Evolutionary conservation across 2,888 invertebrate genomes (phyloP), one percentile per base, ranked within the genome.

Genomic region (Scaptomyza flava): DNA sequence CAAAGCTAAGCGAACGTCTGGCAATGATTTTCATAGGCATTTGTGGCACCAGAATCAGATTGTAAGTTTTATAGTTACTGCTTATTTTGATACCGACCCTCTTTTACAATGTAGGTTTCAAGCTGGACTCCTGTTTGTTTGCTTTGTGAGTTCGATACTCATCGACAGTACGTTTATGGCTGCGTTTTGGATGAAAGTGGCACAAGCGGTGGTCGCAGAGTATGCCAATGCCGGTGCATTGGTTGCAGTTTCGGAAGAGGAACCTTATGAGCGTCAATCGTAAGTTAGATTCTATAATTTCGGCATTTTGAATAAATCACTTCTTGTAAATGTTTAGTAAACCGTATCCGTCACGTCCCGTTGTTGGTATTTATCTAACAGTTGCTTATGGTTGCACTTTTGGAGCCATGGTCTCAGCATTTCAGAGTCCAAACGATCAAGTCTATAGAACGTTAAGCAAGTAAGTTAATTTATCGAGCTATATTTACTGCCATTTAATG

Each of bases 111-210:
- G 6, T 46, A 81, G 87, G 0, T 51, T 84, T 5, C 87, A 87
- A 43, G 0, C 65, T 0, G 6, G 42, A 0, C 1, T 85, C 3
- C 47, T 72, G 53, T 0, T 73, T 0, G 0, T 45, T 0, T 34
- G 58, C 0, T 7, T 53, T 6, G 0, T 66, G 0, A 14, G 11
- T 2, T 66, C 79, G 2, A 14, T 72, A 11, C 0, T 79, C 0
- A 6, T 61, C 0, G 52, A 45, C 34, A 43, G 61, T 14, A 50
- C 77, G 1, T 31, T 78, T 3, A 54, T 61, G 5, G 14, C 67
- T 0, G 82, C 80, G 0, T 42, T 87, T 50, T 71, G 60, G 51
- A 85, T 85, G 86, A 87, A 82, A 36, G 14, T 87, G 2, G 47
- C 80, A 0, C 59, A 67, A 50, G 72, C 82, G 1, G 20, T 71